Base-by-base conservation (phyloP, 2,888 invertebrate genomes). In the Abrostola triplasia region DNA sequence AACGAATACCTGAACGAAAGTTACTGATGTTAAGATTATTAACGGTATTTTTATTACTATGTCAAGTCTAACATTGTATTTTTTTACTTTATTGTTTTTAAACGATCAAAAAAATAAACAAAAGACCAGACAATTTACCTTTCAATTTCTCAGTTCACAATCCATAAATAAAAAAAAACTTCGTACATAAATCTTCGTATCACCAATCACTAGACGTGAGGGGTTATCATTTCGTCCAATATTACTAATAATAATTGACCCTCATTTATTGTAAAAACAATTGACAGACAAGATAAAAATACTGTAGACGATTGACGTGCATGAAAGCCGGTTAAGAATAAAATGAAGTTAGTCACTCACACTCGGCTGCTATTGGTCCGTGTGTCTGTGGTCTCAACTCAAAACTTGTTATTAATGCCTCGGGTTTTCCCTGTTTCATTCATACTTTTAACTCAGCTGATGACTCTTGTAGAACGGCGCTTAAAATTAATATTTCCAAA, bases 311-410 rank as follows among this genome's bases (percentile, higher is more conserved):
- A 10, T n/a, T 64, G 52, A 62, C 77, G 80, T 76, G 68, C 52
- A 59, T 7, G 52, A 48, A 13, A 65, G 50, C 59, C 68, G 52
- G 64, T n/a, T 24, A 9, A 12, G 10, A 70, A 42, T 49, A 12
- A 49, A 73, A 63, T 78, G 80, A 80, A 78, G 67, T 70, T 64
- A 56, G 67, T 52, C 41, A 41, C 59, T 64, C 48, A 5, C 5
- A 10, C 13, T 47, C 12, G 4, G 12, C 8, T 47, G 13, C 2
- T 1, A 24, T 24, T 47, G 5, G 4, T 47, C 44, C 24, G 24
- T 47, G 24, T 47, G 44, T 13, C 24, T 44, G 44, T 44, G 44
- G 8, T 44, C 12, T 12, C 9, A 36, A 24, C 24, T 24, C 24
- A 40, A 44, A 59, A 10, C 47, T 38, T 36, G 12, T 58, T 49